Conservation (phyloP, 1,140 invertebrate species). For the Micrasema minimum region DNA sequence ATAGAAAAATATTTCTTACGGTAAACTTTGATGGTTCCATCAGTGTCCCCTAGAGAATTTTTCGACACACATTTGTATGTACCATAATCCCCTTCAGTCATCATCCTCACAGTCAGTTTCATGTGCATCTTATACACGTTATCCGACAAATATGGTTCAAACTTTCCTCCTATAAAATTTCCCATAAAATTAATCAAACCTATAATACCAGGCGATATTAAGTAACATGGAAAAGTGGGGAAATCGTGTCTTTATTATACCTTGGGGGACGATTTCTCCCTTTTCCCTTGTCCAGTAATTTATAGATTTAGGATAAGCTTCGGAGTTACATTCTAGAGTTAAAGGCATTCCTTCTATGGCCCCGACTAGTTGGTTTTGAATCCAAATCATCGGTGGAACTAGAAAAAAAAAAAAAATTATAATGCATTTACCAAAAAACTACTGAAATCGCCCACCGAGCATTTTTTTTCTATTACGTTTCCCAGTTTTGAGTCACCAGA, state of each 20-base stretch:
- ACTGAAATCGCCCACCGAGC: not conserved
- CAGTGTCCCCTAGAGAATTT: slow-evolving; percentile 88
- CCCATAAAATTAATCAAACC: not conserved
- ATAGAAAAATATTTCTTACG: slow-evolving; percentile 71
- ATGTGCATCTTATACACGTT: slow-evolving; percentile 82
- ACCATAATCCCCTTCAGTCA: slow-evolving; percentile 77
- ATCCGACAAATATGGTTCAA: slow-evolving; percentile 76
- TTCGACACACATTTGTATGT: slow-evolving; percentile 89
- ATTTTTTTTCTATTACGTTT: too few relatives aligned
- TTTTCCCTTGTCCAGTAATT: slow-evolving; percentile 85
- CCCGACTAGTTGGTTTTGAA: slow-evolving; percentile 84
- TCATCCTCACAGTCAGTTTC: slow-evolving; percentile 78
- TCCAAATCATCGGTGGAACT: slow-evolving; percentile 86
- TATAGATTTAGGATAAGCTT: slow-evolving; percentile 88
- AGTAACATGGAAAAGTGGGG: not conserved
- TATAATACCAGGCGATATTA: slow-evolving; percentile 4
- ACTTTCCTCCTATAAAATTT: slow-evolving; percentile 74
- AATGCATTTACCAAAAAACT: not conserved
- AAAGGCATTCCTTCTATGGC: slow-evolving; percentile 78
- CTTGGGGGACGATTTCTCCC: slow-evolving; percentile 80
- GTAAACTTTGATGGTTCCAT: slow-evolving; percentile 88
- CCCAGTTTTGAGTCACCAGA: too few relatives aligned
- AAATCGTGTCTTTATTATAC: slow-evolving; percentile 58
- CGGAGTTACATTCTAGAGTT: slow-evolving; percentile 83
- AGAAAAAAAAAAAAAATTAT: slow-evolving; percentile 28